Base-by-base conservation (phyloP, 2,888 invertebrate species). In the Pogonocherus hispidulus region DNA sequence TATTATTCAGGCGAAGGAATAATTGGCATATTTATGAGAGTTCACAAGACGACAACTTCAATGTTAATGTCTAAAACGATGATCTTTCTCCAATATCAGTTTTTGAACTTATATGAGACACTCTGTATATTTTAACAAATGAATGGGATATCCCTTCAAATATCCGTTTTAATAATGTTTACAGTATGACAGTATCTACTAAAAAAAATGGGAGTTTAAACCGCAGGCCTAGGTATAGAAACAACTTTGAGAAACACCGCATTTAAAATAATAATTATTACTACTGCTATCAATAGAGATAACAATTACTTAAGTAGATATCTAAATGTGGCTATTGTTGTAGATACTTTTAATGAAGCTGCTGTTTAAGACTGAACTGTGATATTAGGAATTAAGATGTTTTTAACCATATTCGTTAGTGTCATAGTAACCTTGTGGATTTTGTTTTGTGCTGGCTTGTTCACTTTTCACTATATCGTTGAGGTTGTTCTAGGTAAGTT, bases 401-500 rank as follows among this genome's bases (percentile, higher is more conserved):
- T 84, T 71, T 72, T 82, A 63, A 83, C 81, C 27, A 75, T 82
- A 67, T 71, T 82, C 46, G 75, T 75, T 22, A 82, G 81, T 77
- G 79, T 79, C 11, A 63, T 79, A 37, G 69, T 82, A 19, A 79
- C 81, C 22, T 74, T 83, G 44, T 86, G 86, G 85, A 76, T 84
- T 63, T 64, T 85, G 55, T 80, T 84, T 57, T 82, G 82, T 56
- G 67, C 79, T 16, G 78, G 78, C 64, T 72, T 84, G 52, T 85
- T 81, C 72, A 63, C 69, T 2, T 89, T 74, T 87, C 87, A 80
- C 79, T 89, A 89, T 79, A 86, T 90, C 85, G 85, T 90, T 52
- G 90, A 90, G 78, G 90, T 89, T 79, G 86, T 90, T 69, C 86
- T 90, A 78, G 90, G 90, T 90, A 84, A 90, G 90, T 86, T 41